phyloP scores from a whole-genome alignment of 2,888 invertebrate genomes.

The Antitype chi region DNA sequence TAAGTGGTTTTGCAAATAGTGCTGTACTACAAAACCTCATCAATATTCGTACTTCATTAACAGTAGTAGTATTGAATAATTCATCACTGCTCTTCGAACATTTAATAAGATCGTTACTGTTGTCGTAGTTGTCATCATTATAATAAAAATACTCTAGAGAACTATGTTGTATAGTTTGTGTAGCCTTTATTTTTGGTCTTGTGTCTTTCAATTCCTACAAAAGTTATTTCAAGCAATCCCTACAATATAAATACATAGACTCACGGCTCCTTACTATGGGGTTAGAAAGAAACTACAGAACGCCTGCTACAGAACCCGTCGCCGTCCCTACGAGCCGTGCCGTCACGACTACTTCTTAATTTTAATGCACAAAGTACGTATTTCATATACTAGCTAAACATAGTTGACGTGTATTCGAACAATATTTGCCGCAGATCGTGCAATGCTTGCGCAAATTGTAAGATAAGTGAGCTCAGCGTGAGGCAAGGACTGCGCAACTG shows the following conservation, averaged over 20 bases:
- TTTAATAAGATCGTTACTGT: not conserved
- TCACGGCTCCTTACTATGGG: no score
- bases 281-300: no score
- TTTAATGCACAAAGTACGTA: slow-evolving; percentile 12
- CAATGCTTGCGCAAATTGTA: slow-evolving; percentile 45
- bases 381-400: slow-evolving; percentile 27
- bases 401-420: slow-evolving; percentile 13
- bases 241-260: not conserved
- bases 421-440: slow-evolving; percentile 42
- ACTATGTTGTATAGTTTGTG: not conserved
- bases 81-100: not conserved
- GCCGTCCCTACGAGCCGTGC: not conserved
- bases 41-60: slow-evolving; percentile 1
- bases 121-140: not conserved
- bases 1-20: not conserved
- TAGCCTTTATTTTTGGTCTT: not conserved
- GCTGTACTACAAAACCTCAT: not conserved
- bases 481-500: slow-evolving; percentile 27
- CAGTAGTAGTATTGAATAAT: not conserved
- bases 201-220: not conserved
- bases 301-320: not conserved
- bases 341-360: not conserved
- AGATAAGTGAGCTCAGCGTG: slow-evolving; percentile 39
- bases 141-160: not conserved
- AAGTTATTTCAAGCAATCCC: not conserved